These are phyloP conservation scores for Rousettus madagascariensis DNA, from an alignment of 2,797 vertebrate genomes.

Conservation along the genomic window DNA sequence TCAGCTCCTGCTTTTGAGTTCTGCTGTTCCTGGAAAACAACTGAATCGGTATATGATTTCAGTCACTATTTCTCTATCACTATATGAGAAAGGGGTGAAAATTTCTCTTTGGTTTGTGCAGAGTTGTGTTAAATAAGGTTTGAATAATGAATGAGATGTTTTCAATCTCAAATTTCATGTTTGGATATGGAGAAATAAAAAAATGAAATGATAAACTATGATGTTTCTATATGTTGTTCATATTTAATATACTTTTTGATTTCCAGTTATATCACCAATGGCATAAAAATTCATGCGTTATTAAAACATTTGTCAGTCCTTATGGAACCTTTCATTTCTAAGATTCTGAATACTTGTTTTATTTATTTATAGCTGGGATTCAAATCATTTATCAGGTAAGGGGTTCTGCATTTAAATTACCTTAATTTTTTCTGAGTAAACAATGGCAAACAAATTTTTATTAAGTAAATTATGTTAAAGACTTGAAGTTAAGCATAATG, in stretches of 20 bases:
- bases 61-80: slow-evolving; percentile 25
- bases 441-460: slow-evolving; percentile 22
- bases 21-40: background rate
- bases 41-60: background rate
- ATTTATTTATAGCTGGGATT: slow-evolving; percentile 67
- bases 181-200: slow-evolving; percentile 74
- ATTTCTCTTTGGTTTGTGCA: slow-evolving; percentile 5
- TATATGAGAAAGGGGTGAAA: slow-evolving; percentile 30
- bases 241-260: slow-evolving; percentile 76
- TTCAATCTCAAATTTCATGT: slow-evolving; percentile 72
- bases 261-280: slow-evolving; percentile 74
- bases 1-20: background rate
- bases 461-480: slow-evolving; percentile 41
- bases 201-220: slow-evolving; percentile 72
- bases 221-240: slow-evolving; percentile 72
- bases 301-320: slow-evolving; percentile 79
- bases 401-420: slow-evolving; percentile 49
- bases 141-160: slow-evolving; percentile 78
- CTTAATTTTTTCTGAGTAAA: slow-evolving; percentile 58
- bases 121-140: slow-evolving; percentile 72
- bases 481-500: background rate
- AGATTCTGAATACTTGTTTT: slow-evolving; percentile 69
- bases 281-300: slow-evolving; percentile 77
- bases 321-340: slow-evolving; percentile 68
- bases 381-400: slow-evolving; percentile 42